A percentile compares a stretch with the other conserved stretches of the same genome.
phyloP scores from a whole-genome alignment of 2,797 vertebrate species.

The Taenioides sp. region DNA sequence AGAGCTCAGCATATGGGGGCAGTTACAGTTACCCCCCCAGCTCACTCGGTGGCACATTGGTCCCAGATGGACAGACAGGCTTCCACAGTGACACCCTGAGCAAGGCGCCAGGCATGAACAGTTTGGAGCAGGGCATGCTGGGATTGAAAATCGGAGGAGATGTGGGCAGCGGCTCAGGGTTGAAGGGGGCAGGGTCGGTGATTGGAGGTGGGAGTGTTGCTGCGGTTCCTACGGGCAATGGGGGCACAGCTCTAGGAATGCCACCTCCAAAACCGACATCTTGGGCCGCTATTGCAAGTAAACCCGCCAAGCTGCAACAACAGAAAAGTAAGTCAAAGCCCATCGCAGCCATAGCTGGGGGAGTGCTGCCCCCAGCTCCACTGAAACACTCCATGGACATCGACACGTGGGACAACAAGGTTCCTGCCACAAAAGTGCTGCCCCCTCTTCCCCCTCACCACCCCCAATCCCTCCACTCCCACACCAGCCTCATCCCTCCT shows the following conservation, averaged over 20 bases:
- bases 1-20: slow-evolving; percentile 92
- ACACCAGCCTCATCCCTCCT: slow-evolving; percentile 69
- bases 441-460: slow-evolving; percentile 79
- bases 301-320: slow-evolving; percentile 92
- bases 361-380: slow-evolving; percentile 85
- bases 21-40: slow-evolving; percentile 97
- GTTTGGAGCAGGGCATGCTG: slow-evolving; percentile 96
- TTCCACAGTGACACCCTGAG: slow-evolving; percentile 93
- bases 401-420: slow-evolving; percentile 95
- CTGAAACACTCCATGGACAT: slow-evolving; percentile 99
- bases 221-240: slow-evolving; percentile 84
- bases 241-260: slow-evolving; percentile 86
- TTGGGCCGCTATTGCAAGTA: slow-evolving; percentile 97
- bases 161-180: slow-evolving; percentile 81
- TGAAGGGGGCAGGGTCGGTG: slow-evolving; percentile 91
- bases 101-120: slow-evolving; percentile 97
- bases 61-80: slow-evolving; percentile 91
- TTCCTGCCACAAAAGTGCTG: slow-evolving; percentile 83
- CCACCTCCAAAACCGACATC: slow-evolving; percentile 92
- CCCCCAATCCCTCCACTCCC: slow-evolving; percentile 73
- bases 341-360: slow-evolving; percentile 80
- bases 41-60: slow-evolving; percentile 93
- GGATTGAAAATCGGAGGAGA: slow-evolving; percentile 94
- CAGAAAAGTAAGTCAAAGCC: slow-evolving; percentile 92
- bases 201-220: slow-evolving; percentile 81